Evolutionary conservation across 2,888 invertebrate species (phyloP).

Genomic region (Pterostichus niger): DNA sequence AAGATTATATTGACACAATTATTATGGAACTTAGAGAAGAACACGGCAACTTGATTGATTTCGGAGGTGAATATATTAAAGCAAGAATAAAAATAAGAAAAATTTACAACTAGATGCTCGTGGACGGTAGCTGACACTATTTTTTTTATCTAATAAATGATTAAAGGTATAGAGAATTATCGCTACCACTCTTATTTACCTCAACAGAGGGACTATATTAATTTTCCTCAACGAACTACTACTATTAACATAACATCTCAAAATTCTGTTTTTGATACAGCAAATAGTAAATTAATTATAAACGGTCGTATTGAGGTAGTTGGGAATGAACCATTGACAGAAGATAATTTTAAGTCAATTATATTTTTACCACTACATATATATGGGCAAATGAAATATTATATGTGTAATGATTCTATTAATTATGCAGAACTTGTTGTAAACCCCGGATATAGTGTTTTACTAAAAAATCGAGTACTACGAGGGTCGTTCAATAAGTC

Average conservation of each 20-base stretch:
- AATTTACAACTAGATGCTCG: neutral
- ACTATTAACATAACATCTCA: neutral
- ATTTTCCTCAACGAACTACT: neutral
- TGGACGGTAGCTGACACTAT: neutral
- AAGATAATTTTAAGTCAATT: neutral
- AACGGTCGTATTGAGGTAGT: neutral
- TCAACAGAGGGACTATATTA: neutral
- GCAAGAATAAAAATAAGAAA: neutral
- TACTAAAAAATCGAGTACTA: too few species aligned
- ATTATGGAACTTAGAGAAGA: neutral
- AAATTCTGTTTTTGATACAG: neutral
- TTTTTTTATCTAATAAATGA: slow-evolving; percentile 1
- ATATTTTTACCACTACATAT: neutral
- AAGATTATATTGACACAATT: neutral
- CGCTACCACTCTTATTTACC: neutral
- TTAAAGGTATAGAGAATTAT: neutral
- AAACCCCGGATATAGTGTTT: too few species aligned
- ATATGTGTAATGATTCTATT: too few species aligned
- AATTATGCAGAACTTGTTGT: too few species aligned
- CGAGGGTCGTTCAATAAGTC: too few species aligned
- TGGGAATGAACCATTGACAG: neutral
- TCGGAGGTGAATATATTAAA: neutral
- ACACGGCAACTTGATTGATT: neutral
- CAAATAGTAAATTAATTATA: neutral
- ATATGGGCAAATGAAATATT: neutral